Conservation (phyloP, 1,140 invertebrate genomes). For the Carposina sasakii region DNA sequence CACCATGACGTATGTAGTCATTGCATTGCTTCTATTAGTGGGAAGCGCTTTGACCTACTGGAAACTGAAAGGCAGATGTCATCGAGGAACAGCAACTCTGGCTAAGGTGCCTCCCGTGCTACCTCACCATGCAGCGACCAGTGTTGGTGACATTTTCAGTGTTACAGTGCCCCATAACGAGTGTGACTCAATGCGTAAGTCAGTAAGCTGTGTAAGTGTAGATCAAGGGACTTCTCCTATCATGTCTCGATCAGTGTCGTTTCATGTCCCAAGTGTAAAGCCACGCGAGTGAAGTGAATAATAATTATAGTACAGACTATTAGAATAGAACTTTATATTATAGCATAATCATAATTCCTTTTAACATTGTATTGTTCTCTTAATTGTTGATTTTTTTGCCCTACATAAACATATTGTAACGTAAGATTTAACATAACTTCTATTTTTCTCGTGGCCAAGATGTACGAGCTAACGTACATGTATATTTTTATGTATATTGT, state of each 20-base stretch:
- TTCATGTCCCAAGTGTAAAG: not conserved
- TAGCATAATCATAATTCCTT: too few species aligned
- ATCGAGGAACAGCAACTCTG: not conserved
- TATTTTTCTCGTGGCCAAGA: too few species aligned
- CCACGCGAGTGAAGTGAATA: too few species aligned
- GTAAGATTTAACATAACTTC: too few species aligned
- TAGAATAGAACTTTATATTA: too few species aligned
- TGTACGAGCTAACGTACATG: too few species aligned
- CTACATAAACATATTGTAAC: too few species aligned
- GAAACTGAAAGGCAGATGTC: not conserved
- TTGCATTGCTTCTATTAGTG: not conserved
- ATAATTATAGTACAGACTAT: too few species aligned
- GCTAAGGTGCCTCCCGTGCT: not conserved
- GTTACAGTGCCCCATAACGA: not conserved
- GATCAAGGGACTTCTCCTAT: not conserved
- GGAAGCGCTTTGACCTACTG: not conserved
- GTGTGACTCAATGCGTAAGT: not conserved
- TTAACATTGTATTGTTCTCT: too few species aligned
- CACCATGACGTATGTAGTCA: not conserved
- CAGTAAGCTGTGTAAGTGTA: not conserved
- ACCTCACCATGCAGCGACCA: not conserved
- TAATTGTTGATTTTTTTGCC: too few species aligned
- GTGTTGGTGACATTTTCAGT: too few species aligned
- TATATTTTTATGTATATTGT: too few species aligned
- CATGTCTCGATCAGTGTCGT: not conserved